phyloP scores from a whole-genome alignment of 2,888 invertebrate genomes.

The Escarpia spicata region DNA sequence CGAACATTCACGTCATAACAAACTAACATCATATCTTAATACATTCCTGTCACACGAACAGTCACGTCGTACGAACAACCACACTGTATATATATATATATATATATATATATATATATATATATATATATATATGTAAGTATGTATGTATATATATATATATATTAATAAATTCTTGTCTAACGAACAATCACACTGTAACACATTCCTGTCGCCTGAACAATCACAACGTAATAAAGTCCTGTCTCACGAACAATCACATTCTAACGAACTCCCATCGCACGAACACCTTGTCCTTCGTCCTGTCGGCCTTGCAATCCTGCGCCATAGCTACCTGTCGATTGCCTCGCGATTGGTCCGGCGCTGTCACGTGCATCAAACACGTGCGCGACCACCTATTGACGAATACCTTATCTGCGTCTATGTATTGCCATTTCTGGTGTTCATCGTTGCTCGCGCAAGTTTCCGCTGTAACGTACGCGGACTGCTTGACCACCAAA shows the following conservation, averaged over 20 bases:
- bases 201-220: too few relatives aligned
- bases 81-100: too few relatives aligned
- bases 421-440: conserved; percentile 29
- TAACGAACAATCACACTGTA: too few relatives aligned
- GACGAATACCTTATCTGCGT: conserved; percentile 14
- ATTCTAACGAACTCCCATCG: conserved; percentile 31
- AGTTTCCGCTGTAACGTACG: conserved; percentile 36
- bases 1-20: neutral
- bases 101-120: too few relatives aligned
- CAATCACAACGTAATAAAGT: neutral
- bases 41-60: neutral
- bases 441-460: conserved; percentile 29
- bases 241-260: neutral
- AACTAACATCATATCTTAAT: neutral
- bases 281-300: conserved; percentile 36
- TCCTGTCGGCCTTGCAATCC: conserved; percentile 38
- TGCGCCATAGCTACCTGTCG: conserved; percentile 47
- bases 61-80: too few relatives aligned
- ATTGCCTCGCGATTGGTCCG: conserved; percentile 33
- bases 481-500: conserved; percentile 35
- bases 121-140: too few relatives aligned
- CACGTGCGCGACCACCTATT: conserved; percentile 40
- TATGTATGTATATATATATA: too few relatives aligned
- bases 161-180: too few relatives aligned
- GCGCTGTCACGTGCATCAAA: conserved; percentile 47